phyloP scores from a whole-genome alignment of 1,140 invertebrate species.

The Bactericera cockerelli region DNA sequence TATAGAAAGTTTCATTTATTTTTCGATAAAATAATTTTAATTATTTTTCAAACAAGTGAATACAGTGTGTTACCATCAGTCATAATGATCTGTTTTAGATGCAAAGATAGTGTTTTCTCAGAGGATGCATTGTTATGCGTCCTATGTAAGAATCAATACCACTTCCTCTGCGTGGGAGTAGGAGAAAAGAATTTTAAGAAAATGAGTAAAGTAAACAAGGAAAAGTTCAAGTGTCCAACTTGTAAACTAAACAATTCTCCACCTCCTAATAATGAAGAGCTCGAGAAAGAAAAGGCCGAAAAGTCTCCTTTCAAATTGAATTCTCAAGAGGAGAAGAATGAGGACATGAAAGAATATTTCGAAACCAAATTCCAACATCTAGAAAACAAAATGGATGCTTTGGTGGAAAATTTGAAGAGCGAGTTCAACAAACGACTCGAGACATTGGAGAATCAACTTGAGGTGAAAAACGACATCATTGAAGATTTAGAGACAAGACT shows the following conservation, averaged over 20 bases:
- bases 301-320: not conserved
- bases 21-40: too few species aligned
- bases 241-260: too few species aligned
- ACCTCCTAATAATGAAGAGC: not conserved
- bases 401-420: not conserved
- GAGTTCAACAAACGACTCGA: not conserved
- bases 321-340: not conserved
- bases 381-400: not conserved
- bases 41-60: not conserved
- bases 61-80: not conserved
- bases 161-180: not conserved
- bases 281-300: not conserved
- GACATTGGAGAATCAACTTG: not conserved
- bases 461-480: not conserved
- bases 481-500: not conserved
- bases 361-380: not conserved
- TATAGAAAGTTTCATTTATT: too few species aligned
- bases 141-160: not conserved
- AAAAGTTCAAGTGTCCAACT: too few species aligned
- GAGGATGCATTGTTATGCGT: not conserved
- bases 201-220: not conserved
- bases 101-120: not conserved
- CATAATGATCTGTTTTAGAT: not conserved
- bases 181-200: not conserved
- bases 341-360: not conserved